These are phyloP conservation scores for Rhincodon typus DNA, from an alignment of 2,797 vertebrate species.

Conservation along the genomic window DNA sequence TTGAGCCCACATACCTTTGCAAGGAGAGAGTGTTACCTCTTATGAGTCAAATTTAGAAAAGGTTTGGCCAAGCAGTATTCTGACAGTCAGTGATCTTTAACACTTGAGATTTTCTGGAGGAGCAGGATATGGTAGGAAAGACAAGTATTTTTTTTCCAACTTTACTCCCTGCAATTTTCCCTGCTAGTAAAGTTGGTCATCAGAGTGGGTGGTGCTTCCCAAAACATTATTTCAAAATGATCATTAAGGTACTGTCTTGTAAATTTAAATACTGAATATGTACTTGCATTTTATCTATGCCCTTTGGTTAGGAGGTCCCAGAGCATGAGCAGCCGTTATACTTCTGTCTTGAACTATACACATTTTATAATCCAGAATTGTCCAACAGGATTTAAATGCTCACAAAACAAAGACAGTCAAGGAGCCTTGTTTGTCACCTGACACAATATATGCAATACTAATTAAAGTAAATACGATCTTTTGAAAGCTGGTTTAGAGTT, in stretches of 20 bases:
- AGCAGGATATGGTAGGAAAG: too few species aligned
- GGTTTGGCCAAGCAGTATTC: neutral
- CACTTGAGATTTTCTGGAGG: neutral
- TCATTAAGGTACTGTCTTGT: neutral
- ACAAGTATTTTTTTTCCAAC: neutral
- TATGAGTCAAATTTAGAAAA: neutral
- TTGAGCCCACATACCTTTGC: neutral
- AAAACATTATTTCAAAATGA: neutral
- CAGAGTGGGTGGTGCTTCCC: neutral
- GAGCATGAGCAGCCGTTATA: neutral
- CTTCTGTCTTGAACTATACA: neutral
- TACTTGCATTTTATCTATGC: neutral
- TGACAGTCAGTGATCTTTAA: neutral
- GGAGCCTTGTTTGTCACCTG: too few species aligned
- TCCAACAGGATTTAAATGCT: too few species aligned
- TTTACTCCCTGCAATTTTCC: neutral
- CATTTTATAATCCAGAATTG: too few species aligned
- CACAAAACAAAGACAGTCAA: too few species aligned
- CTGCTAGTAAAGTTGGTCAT: neutral
- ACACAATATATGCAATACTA: too few species aligned
- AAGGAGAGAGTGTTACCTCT: neutral
- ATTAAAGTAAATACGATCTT: too few species aligned
- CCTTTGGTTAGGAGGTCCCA: neutral
- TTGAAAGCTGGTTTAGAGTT: too few species aligned
- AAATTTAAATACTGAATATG: neutral